phyloP scores from a whole-genome alignment of 2,113 vertebrate species.

The Manacus vitellinus region DNA sequence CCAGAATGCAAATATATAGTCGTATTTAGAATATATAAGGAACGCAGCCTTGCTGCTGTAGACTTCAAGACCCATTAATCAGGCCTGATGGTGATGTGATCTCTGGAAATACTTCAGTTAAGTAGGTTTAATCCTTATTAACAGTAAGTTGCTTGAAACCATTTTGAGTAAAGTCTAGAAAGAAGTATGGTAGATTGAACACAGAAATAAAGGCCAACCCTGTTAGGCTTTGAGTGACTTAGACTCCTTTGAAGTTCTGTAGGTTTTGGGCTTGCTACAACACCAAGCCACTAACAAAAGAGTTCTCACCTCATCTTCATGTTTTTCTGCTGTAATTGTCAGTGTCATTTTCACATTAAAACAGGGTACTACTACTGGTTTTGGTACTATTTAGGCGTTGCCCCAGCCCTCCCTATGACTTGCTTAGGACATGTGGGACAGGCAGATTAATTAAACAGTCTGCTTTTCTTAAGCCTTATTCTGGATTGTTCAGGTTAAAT shows the following conservation, averaged over 20 bases:
- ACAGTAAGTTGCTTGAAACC: constrained; percentile 37
- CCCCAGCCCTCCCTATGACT: neutral
- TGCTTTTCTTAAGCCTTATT: neutral
- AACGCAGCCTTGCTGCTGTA: neutral
- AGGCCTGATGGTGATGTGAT: constrained; percentile 24
- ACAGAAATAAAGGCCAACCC: neutral
- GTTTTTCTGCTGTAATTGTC: neutral
- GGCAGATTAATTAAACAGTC: neutral
- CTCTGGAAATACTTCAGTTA: constrained; percentile 45
- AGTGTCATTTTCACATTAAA: neutral
- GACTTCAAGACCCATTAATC: neutral
- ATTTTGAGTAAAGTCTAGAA: constrained; percentile 5
- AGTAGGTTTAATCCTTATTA: constrained; percentile 53
- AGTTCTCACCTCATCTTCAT: neutral
- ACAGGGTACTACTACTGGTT: neutral
- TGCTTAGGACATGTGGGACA: neutral
- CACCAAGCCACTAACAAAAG: neutral
- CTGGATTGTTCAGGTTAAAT: neutral
- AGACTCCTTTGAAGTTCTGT: neutral
- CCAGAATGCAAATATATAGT: constrained; percentile 33
- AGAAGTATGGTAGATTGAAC: neutral
- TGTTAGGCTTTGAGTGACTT: neutral
- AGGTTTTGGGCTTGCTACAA: neutral
- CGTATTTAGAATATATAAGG: constrained; percentile 14
- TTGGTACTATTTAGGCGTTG: neutral